Evolutionary conservation across 2,888 invertebrate genomes (phyloP).

Genomic region (Trichopoda pennipes): DNA sequence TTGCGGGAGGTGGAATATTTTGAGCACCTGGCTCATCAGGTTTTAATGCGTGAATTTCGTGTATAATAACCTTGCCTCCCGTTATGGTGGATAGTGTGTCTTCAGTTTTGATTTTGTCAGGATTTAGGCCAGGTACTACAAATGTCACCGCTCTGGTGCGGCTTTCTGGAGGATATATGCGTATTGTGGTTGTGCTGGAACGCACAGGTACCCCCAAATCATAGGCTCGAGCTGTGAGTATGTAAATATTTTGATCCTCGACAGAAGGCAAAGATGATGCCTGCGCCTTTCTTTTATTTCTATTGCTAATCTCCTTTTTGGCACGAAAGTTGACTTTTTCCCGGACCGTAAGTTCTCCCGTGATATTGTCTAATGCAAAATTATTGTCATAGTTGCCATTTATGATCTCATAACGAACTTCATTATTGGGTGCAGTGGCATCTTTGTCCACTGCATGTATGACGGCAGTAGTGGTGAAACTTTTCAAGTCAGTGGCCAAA

Average conservation of each 20-base stretch:
- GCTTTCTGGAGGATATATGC: constrained; percentile 89
- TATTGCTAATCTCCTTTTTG: constrained; percentile 77
- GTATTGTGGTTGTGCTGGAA: constrained; percentile 87
- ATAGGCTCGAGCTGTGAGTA: constrained; percentile 89
- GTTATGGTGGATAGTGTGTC: constrained; percentile 89
- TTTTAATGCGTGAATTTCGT: constrained; percentile 87
- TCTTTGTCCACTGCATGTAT: constrained; percentile 92
- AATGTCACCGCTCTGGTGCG: constrained; percentile 90
- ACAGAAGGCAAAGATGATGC: constrained; percentile 53
- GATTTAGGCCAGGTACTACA: constrained; percentile 89
- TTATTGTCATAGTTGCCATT: constrained; percentile 89
- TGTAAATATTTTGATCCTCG: constrained; percentile 79
- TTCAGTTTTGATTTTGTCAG: constrained; percentile 87
- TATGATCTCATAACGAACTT: constrained; percentile 91
- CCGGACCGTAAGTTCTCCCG: constrained; percentile 87
- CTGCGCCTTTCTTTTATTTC: constrained; percentile 69
- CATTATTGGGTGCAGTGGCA: constrained; percentile 91
- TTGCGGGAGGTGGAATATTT: constrained; percentile 81
- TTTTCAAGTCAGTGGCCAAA: constrained; percentile 86
- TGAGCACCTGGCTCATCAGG: constrained; percentile 83
- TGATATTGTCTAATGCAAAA: constrained; percentile 87
- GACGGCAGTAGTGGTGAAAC: constrained; percentile 89
- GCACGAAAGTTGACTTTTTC: constrained; percentile 80
- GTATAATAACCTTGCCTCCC: constrained; percentile 89
- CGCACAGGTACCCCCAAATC: constrained; percentile 92